Evolutionary conservation across 2,113 vertebrate species (phyloP).

Genomic region (Cnemophilus loriae): DNA sequence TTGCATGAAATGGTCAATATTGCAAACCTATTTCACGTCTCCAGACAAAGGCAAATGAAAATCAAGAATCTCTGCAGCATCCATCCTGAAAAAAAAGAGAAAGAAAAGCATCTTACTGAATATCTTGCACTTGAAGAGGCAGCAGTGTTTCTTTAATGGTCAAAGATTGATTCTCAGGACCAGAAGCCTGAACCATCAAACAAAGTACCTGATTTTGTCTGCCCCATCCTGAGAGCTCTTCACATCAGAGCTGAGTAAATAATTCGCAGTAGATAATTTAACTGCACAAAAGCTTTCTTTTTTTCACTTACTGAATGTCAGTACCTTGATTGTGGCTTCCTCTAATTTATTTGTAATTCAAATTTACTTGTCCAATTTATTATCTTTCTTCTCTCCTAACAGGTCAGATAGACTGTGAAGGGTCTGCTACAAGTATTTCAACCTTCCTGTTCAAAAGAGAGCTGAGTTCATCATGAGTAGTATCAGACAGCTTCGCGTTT

Average conservation of each 20-base stretch:
- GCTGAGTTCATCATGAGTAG: not conserved
- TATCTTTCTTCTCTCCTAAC: slow-evolving; percentile 30
- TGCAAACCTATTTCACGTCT: not conserved
- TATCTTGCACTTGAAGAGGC: slow-evolving; percentile 47
- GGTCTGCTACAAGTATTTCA: slow-evolving; percentile 34
- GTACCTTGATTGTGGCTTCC: slow-evolving; percentile 29
- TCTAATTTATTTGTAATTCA: slow-evolving; percentile 62
- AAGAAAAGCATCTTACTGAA: slow-evolving; percentile 4
- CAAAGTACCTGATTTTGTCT: slow-evolving; percentile 11
- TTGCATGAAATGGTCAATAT: slow-evolving; percentile 14
- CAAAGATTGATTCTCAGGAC: slow-evolving; percentile 27
- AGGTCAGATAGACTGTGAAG: slow-evolving; percentile 30
- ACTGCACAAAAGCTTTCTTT: not conserved
- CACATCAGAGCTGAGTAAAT: slow-evolving; percentile 14
- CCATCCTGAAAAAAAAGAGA: not conserved
- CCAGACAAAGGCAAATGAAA: slow-evolving; percentile 54
- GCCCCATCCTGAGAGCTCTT: not conserved
- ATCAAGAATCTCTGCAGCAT: slow-evolving; percentile 25
- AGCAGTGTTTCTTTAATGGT: slow-evolving; percentile 32
- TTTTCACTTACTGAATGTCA: not conserved
- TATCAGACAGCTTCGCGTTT: not conserved
- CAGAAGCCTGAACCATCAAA: slow-evolving; percentile 18
- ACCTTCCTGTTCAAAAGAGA: not conserved
- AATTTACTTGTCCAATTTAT: slow-evolving; percentile 48
- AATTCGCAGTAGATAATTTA: slow-evolving; percentile 19